A percentile compares a stretch with the other conserved stretches of the same genome.
Evolutionary conservation across 2,113 vertebrate species (phyloP).

Genomic region (Melanotaenia duboulayi): DNA sequence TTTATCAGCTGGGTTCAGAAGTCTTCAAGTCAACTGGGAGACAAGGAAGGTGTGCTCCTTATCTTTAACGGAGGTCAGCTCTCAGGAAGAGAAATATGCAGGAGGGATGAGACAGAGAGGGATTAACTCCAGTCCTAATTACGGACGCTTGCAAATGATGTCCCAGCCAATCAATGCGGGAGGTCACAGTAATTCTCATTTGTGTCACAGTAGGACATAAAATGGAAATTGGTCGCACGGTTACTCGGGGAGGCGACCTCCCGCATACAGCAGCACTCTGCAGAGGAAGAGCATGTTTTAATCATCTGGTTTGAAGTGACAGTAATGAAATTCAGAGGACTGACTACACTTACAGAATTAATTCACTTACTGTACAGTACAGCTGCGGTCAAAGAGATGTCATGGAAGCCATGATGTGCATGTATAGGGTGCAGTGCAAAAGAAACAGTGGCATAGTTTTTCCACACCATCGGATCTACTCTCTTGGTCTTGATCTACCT

Average conservation of each 20-base stretch:
- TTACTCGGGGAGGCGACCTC: slow-evolving; percentile 41
- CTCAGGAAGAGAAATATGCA: slow-evolving; percentile 67
- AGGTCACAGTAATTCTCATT: slow-evolving; percentile 73
- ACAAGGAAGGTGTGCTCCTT: slow-evolving; percentile 72
- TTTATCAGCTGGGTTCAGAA: slow-evolving; percentile 70
- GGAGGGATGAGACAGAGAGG: slow-evolving; percentile 70
- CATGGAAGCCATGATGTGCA: background rate
- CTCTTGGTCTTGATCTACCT: too few relatives aligned
- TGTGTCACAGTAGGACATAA: slow-evolving; percentile 57
- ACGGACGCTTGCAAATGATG: slow-evolving; percentile 67
- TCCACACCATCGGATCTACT: too few relatives aligned
- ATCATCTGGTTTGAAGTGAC: slow-evolving; percentile 50
- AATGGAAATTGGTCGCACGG: slow-evolving; percentile 65
- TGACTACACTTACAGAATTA: slow-evolving; percentile 22
- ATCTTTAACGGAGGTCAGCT: slow-evolving; percentile 79
- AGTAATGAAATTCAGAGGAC: slow-evolving; percentile 44
- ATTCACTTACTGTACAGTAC: slow-evolving; percentile 18
- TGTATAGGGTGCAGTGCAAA: too few relatives aligned
- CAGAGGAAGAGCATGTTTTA: slow-evolving; percentile 54
- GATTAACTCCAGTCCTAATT: slow-evolving; percentile 81
- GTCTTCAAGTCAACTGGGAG: slow-evolving; percentile 19
- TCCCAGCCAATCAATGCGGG: slow-evolving; percentile 73
- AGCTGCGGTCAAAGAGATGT: background rate
- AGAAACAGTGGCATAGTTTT: too few relatives aligned
- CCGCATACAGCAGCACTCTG: slow-evolving; percentile 49